phyloP scores from a whole-genome alignment of 2,888 invertebrate species.

The Microctonus aethiopoides region DNA sequence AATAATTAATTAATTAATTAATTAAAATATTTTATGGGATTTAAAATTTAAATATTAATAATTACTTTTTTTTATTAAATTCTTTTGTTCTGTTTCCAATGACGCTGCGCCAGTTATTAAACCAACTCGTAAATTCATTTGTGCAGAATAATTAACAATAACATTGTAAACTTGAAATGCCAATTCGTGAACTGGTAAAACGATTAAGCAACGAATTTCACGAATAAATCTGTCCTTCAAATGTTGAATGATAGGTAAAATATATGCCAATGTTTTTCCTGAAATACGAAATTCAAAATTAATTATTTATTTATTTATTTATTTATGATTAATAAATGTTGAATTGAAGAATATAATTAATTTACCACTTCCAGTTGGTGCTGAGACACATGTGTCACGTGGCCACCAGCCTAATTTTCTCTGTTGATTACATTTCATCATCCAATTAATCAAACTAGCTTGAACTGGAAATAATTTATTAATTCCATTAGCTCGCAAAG shows the following conservation, averaged over 20 bases:
- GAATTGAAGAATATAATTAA: not conserved
- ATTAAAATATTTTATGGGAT: too few relatives aligned
- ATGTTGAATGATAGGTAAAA: constrained; percentile 84
- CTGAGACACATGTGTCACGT: constrained; percentile 93
- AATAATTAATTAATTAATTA: not conserved
- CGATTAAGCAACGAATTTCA: constrained; percentile 84
- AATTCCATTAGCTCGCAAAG: constrained; percentile 78
- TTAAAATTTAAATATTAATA: constrained; percentile 58
- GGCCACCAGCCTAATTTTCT: constrained; percentile 75
- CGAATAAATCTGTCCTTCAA: constrained; percentile 74
- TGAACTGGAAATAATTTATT: constrained; percentile 88
- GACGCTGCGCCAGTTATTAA: constrained; percentile 77
- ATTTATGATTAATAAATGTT: not conserved
- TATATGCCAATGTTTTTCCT: constrained; percentile 91
- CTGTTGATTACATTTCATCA: constrained; percentile 74
- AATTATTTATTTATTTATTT: not conserved
- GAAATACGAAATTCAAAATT: not conserved
- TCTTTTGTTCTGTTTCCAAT: constrained; percentile 76
- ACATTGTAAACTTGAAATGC: constrained; percentile 90
- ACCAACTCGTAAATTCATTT: constrained; percentile 77
- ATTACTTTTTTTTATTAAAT: constrained; percentile 68
- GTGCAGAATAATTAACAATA: constrained; percentile 77
- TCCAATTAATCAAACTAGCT: constrained; percentile 80
- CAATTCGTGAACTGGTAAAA: constrained; percentile 92
- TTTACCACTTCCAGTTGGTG: constrained; percentile 94